These are phyloP conservation scores for Argya squamiceps DNA, from an alignment of 2,797 vertebrate genomes.

Conservation along the genomic window DNA sequence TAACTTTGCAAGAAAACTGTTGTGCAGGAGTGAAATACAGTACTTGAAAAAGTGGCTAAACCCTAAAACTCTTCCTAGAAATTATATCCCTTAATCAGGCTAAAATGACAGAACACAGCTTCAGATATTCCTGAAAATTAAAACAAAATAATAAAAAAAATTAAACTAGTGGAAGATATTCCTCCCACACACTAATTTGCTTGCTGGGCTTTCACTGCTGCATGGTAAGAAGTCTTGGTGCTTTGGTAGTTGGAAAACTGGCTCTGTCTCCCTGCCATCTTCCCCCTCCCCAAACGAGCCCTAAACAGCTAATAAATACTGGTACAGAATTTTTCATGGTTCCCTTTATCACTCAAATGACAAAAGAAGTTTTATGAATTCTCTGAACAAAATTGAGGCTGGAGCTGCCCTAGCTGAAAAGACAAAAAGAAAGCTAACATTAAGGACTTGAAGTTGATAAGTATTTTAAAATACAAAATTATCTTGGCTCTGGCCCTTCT, in stretches of 20 bases:
- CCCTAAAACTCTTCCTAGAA: not conserved
- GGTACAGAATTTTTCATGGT: not conserved
- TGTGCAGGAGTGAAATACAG: not conserved
- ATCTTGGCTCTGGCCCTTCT: not conserved
- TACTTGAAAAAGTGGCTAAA: not conserved
- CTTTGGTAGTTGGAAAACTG: not conserved
- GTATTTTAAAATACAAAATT: conserved; percentile 24
- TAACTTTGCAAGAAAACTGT: conserved; percentile 56
- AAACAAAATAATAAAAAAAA: not conserved
- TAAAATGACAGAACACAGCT: not conserved
- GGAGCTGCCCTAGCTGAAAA: not conserved
- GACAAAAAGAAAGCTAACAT: not conserved
- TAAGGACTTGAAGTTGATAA: not conserved
- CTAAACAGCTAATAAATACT: not conserved
- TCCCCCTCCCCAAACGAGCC: not conserved
- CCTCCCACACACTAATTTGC: not conserved
- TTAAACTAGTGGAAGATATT: not conserved
- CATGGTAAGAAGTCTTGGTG: not conserved
- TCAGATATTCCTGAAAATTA: not conserved
- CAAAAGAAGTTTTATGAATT: not conserved
- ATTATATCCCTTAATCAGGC: not conserved
- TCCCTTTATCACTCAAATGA: not conserved
- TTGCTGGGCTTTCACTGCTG: not conserved
- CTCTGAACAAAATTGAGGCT: not conserved
- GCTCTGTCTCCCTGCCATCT: not conserved